Base-by-base conservation (phyloP, 2,113 vertebrate species). In the Anhinga anhinga region DNA sequence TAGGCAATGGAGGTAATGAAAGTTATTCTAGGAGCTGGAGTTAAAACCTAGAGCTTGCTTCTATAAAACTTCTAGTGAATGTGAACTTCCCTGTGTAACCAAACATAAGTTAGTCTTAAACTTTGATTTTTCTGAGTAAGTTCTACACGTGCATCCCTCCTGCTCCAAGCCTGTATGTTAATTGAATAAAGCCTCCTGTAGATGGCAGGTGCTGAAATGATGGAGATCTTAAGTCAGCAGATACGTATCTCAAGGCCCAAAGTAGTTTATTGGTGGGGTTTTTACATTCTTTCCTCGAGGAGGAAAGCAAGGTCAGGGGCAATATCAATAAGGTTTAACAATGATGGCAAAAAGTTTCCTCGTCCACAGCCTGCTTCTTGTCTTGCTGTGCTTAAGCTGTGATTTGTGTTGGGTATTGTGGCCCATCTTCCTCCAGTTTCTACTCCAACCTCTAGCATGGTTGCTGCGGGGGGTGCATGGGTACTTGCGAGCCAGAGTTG, bases 401-500 rank as follows among this genome's bases (percentile, higher is more conserved):
- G 72, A 19, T 59, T 55, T 67, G 36, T 40, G 26, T 25, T 62
- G 20, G 29, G 42, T 59, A 18, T 1, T 59, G 52, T 44, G 47
- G 50, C 49, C 36, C 15, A 1, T 45, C 30, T 40, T 45, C 16
- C 30, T 38, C 10, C 23, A 23, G 50, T 26, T 45, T 19, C 25
- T 40, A 1, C 19, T 72, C 8, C 13, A 45, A 0, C 20, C 55
- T 73, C 5, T 40, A 73, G 50, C 36, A 7, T 0, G 2, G 56
- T 20, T 1, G 0, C 25, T 67, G 61, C 2, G 5, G n/a, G 45
- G 13, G 58, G 20, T 3, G 2, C 0, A 0, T 22, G 74, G 34
- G 32, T 26, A 7, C 29, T 32, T 42, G 22, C 19, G 66, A 42
- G 58, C 34, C 34, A 34, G n/a, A 40, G 9, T 2, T 49, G 22